These are phyloP conservation scores for Drosophila antonietae DNA, from an alignment of 2,888 invertebrate genomes.

Conservation along the genomic window DNA sequence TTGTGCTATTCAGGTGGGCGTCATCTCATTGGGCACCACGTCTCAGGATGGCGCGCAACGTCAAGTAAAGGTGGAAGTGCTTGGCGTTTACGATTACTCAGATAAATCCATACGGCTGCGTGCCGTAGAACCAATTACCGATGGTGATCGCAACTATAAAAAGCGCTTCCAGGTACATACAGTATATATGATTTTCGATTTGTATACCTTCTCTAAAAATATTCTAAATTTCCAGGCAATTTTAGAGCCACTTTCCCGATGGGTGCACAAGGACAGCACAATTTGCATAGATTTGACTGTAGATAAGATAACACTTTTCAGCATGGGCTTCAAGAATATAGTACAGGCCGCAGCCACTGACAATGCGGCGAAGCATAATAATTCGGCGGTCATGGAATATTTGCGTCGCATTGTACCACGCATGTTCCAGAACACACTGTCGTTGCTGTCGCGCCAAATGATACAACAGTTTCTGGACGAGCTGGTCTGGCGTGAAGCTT, in stretches of 20 bases:
- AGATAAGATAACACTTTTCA: constrained; percentile 90
- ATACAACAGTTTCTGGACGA: constrained; percentile 96
- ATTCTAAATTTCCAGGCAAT: constrained; percentile 87
- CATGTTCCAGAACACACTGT: constrained; percentile 95
- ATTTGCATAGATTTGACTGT: constrained; percentile 94
- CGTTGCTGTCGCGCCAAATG: constrained; percentile 92
- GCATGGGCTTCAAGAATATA: constrained; percentile 92
- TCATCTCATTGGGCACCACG: constrained; percentile 94
- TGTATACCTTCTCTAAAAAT: no score
- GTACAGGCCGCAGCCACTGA: constrained; percentile 86
- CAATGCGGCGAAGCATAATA: constrained; percentile 86
- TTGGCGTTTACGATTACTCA: constrained; percentile 91
- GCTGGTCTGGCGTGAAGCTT: constrained; percentile 94
- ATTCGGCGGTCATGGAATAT: constrained; percentile 94
- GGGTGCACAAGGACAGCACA: constrained; percentile 92
- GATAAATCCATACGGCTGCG: constrained; percentile 91
- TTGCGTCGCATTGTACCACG: constrained; percentile 93
- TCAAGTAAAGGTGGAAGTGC: constrained; percentile 94
- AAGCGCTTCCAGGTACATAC: constrained; percentile 87
- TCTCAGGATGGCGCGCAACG: constrained; percentile 90
- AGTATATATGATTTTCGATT: background rate
- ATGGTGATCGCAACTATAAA: constrained; percentile 91
- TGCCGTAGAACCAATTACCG: constrained; percentile 92
- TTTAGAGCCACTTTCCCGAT: constrained; percentile 90
- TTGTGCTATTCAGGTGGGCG: constrained; percentile 86